Evolutionary conservation across 2,797 vertebrate species (phyloP).

Genomic region (Zalophus californianus): DNA sequence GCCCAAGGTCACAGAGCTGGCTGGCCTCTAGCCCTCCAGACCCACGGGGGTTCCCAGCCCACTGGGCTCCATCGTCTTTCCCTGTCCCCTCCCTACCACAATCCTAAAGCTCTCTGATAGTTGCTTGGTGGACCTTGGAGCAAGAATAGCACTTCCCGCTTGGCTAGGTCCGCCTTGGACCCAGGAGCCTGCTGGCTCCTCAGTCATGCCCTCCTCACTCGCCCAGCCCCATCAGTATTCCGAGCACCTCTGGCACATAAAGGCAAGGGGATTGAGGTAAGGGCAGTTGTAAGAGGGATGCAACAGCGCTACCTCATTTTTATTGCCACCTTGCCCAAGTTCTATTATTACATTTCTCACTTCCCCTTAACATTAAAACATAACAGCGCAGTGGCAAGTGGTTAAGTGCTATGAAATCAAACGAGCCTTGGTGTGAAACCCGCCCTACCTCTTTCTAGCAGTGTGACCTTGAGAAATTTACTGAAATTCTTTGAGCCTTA

Average conservation of each 20-base stretch:
- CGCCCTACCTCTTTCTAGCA: slow-evolving; percentile 65
- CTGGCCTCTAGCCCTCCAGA: not conserved
- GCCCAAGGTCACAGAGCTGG: not conserved
- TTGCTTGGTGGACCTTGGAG: not conserved
- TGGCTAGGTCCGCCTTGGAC: not conserved
- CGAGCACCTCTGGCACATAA: not conserved
- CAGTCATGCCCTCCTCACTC: not conserved
- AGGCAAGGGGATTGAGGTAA: not conserved
- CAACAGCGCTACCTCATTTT: slow-evolving; percentile 55
- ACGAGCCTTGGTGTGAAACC: slow-evolving; percentile 65
- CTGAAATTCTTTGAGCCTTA: slow-evolving; percentile 68
- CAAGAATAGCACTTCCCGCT: not conserved
- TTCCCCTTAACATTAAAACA: slow-evolving; percentile 76
- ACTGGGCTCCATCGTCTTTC: not conserved
- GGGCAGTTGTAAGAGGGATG: slow-evolving; percentile 55
- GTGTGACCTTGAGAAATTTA: slow-evolving; percentile 73
- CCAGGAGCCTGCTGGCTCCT: not conserved
- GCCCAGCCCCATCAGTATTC: slow-evolving; percentile 26
- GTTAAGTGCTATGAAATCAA: slow-evolving; percentile 80
- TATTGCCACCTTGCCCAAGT: slow-evolving; percentile 64
- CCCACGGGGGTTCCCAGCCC: not conserved
- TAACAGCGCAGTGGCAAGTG: slow-evolving; percentile 63
- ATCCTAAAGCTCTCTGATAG: not conserved
- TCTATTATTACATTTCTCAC: slow-evolving; percentile 77
- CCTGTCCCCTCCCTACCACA: not conserved